Evolutionary conservation across 2,888 invertebrate genomes (phyloP).

Genomic region (Hypsopygia costalis): DNA sequence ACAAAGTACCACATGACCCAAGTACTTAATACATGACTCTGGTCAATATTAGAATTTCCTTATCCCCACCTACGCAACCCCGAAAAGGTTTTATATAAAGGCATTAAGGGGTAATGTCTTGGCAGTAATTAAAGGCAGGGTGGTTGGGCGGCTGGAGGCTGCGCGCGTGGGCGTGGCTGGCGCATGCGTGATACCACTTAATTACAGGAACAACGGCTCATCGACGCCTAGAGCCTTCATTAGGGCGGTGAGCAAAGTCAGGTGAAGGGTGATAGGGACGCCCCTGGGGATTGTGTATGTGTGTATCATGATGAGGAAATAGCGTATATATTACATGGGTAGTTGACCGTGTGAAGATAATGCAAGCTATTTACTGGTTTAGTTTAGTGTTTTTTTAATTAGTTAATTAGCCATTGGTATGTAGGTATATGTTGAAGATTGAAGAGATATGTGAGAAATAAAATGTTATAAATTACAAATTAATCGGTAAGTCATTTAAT

Average conservation of each 20-base stretch:
- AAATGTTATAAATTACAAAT: too few species aligned
- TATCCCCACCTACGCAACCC: slow-evolving; percentile 6
- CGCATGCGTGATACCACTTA: slow-evolving; percentile 70
- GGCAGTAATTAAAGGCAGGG: slow-evolving; percentile 69
- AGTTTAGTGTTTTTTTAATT: too few species aligned
- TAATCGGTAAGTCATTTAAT: too few species aligned
- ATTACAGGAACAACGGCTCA: slow-evolving; percentile 71
- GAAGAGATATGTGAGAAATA: too few species aligned
- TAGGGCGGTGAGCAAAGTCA: slow-evolving; percentile 35
- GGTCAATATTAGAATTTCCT: slow-evolving; percentile 10
- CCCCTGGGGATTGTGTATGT: slow-evolving; percentile 10
- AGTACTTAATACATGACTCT: too few species aligned
- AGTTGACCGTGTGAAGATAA: too few species aligned
- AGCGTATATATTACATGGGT: too few species aligned
- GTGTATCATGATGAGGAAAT: too few species aligned
- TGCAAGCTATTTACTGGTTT: too few species aligned
- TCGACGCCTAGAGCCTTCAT: slow-evolving; percentile 69
- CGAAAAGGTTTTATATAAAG: slow-evolving; percentile 45
- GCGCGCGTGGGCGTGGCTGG: slow-evolving; percentile 70
- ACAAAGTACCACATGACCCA: too few species aligned
- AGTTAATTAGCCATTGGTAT: too few species aligned
- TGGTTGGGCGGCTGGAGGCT: slow-evolving; percentile 54
- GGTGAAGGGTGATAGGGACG: slow-evolving; percentile 20
- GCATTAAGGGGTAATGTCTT: slow-evolving; percentile 75
- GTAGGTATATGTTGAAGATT: too few species aligned